A percentile compares a stretch with the other conserved stretches of the same genome.
These are phyloP conservation scores for Phlogophora meticulosa DNA, from an alignment of 2,888 invertebrate genomes.

Conservation along the genomic window DNA sequence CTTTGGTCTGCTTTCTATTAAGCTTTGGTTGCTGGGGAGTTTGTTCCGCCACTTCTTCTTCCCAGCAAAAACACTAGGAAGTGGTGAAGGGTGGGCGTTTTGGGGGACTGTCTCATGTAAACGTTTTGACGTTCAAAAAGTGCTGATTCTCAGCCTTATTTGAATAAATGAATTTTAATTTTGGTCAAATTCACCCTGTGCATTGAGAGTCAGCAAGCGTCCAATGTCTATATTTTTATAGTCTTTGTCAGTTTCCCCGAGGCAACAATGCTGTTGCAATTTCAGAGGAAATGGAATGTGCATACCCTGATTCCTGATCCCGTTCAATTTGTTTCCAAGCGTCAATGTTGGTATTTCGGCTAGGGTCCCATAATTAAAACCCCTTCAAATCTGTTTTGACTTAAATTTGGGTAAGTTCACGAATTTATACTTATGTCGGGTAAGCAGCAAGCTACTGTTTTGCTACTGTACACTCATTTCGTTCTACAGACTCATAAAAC, in stretches of 20 bases:
- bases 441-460: conserved; percentile 26
- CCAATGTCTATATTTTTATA: conserved; percentile 16
- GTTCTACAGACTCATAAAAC: conserved; percentile 47
- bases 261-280: conserved; percentile 71
- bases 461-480: conserved; percentile 35
- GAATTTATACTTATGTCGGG: conserved; percentile 20
- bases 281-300: conserved; percentile 74
- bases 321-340: conserved; percentile 60
- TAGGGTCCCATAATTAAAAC: conserved; percentile 55
- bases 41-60: too few relatives aligned
- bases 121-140: too few relatives aligned
- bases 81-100: too few relatives aligned
- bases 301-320: conserved; percentile 67
- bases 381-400: conserved; percentile 44
- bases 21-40: too few relatives aligned
- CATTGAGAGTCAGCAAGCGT: too few relatives aligned
- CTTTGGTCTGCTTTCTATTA: too few relatives aligned
- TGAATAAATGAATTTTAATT: too few relatives aligned
- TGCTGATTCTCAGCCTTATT: too few relatives aligned
- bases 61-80: too few relatives aligned
- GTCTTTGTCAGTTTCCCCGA: conserved; percentile 21
- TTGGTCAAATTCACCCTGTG: too few relatives aligned
- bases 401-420: conserved; percentile 32
- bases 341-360: conserved; percentile 51
- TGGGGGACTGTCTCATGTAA: too few relatives aligned